Base-by-base conservation (phyloP, 2,888 invertebrate genomes). In the Pammene aurita region DNA sequence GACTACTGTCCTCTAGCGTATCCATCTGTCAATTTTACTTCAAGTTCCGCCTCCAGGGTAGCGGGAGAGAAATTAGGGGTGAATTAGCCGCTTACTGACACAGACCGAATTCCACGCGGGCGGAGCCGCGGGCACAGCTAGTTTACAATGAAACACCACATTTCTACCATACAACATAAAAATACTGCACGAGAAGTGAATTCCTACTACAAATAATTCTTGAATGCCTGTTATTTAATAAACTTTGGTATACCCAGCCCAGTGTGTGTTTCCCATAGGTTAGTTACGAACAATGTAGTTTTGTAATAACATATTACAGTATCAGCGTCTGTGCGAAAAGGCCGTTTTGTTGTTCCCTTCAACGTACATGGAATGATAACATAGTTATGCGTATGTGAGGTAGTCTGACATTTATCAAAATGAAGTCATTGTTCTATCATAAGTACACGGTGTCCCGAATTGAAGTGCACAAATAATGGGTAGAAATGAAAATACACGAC, bases 281-380 rank as follows among this genome's bases (percentile, higher is more conserved):
- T 61, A 50, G 48, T 16, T 50, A 13, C 48, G 48, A 61, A 61
- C 61, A 50, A 61, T 61, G 61, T 46, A 18, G 48, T 48, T 61
- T 50, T 61, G 48, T 61, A 50, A 61, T 61, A 50, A 61, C 38
- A 61, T 61, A 38, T 48, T 61, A 50, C 38, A 16, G 16, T 61
- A 61, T 61, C 61, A 38, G 16, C 18, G 0, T 7, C 9, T 16
- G 38, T 61, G 48, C 9, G 38, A 61, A 38, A 38, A 16, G 7
- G 35, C 48, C 11, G 44, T 61, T 61, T 48, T 38, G 48, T 38
- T 35, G 14, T 26, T n/a, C 16, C 11, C 16, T 35, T 38, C 13
- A 9, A 6, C 1, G 16, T 48, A 58, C 13, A 46, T 9, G 6
- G 11, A 7, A 16, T 7, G n/a, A 35, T 46, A 46, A 5, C 10